A percentile compares a stretch with the other conserved stretches of the same genome.
Evolutionary conservation across 2,113 vertebrate species (phyloP).

Genomic region (Dasyornis broadbenti): DNA sequence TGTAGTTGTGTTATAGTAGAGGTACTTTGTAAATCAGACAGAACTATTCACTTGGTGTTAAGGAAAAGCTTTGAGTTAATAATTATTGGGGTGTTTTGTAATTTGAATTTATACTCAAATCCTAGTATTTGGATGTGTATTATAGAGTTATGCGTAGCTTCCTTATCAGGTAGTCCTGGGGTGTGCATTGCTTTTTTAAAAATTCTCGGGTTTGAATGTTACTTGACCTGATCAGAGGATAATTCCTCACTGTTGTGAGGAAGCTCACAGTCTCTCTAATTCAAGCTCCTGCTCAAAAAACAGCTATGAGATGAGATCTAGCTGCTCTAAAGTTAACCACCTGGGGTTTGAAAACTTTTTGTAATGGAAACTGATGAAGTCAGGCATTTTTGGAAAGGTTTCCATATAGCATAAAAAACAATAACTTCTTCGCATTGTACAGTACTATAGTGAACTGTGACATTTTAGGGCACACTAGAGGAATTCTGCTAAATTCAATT

Average conservation of each 20-base stretch:
- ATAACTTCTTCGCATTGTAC: not conserved
- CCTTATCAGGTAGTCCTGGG: not conserved
- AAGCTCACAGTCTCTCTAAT: not conserved
- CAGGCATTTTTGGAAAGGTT: not conserved
- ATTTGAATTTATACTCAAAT: not conserved
- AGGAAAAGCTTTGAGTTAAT: not conserved
- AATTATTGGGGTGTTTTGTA: not conserved
- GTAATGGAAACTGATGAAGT: not conserved
- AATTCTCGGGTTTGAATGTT: not conserved
- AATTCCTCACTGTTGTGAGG: not conserved
- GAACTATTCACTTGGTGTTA: not conserved
- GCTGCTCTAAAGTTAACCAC: not conserved
- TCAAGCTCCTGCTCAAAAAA: not conserved
- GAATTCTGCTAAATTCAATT: not conserved
- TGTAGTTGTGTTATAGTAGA: not conserved
- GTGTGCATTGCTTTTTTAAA: fast-evolving
- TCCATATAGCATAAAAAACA: not conserved
- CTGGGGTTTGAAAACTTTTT: not conserved
- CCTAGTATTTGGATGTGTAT: not conserved
- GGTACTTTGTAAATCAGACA: not conserved
- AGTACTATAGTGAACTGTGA: not conserved
- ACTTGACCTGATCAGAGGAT: not conserved
- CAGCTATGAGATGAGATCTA: not conserved
- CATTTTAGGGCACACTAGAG: not conserved
- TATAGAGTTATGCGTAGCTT: not conserved